A percentile compares a stretch with the other conserved stretches of the same genome.
Evolutionary conservation across 1,140 invertebrate species (phyloP).

Genomic region (Ips nitidus): DNA sequence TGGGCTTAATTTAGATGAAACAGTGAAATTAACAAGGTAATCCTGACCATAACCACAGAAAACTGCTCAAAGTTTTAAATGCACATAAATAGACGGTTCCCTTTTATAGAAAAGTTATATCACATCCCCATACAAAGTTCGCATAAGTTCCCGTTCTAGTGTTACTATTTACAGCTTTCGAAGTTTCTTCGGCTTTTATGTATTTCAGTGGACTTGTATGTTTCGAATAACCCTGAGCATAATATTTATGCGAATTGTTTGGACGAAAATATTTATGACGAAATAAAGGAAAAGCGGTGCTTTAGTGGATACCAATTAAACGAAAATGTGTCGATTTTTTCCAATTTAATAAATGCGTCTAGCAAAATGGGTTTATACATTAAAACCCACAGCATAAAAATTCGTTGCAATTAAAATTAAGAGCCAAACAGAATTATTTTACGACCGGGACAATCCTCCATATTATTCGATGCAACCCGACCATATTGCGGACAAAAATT

Average conservation of each 20-base stretch:
- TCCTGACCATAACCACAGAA: slow-evolving; percentile 34
- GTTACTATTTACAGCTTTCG: slow-evolving; percentile 27
- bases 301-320: too few species aligned
- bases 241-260: too few species aligned
- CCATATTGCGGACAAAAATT: slow-evolving; percentile 8
- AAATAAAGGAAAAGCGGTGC: too few species aligned
- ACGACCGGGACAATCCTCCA: background rate
- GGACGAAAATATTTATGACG: too few species aligned
- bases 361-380: too few species aligned
- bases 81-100: slow-evolving; percentile 33
- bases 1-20: slow-evolving; percentile 20
- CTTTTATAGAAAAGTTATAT: slow-evolving; percentile 32
- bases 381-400: background rate
- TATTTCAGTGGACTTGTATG: background rate
- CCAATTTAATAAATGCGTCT: too few species aligned
- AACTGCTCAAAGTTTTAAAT: slow-evolving; percentile 37
- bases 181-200: slow-evolving; percentile 27
- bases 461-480: background rate
- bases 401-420: background rate
- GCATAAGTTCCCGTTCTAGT: slow-evolving; percentile 26
- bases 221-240: too few species aligned
- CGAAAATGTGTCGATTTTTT: too few species aligned
- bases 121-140: slow-evolving; percentile 18
- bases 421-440: background rate
- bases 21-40: slow-evolving; percentile 28